Base-by-base conservation (phyloP, 2,888 invertebrate species). In the Sepiola atlantica region DNA sequence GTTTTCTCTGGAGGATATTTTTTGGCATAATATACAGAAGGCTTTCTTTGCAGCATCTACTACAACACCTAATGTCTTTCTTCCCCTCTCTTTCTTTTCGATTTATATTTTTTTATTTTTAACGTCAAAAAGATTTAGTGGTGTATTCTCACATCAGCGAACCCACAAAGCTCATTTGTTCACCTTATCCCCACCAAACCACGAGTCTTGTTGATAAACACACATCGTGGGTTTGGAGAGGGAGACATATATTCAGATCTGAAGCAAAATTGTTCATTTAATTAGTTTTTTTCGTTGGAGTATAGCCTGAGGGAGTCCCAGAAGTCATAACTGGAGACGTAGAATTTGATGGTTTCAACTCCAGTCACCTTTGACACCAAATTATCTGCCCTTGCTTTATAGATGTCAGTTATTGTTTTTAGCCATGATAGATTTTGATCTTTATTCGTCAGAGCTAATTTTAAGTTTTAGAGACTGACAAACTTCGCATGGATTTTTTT, bases 331-430 rank as follows among this genome's bases (percentile, higher is more conserved):
- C n/a, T 77, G 2, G 1, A 77, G 77, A 77, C 14, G n/a, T 21
- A 16, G n/a, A 32, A 77, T 77, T 77, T 77, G n/a, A 32, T n/a
- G 77, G n/a, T 77, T n/a, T 32, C 2, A n/a, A 18, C n/a, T 77
- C 4, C n/a, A 32, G 14, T 18, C n/a, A 77, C 77, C 77, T 32
- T 77, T 77, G 77, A n/a, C 77, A n/a, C n/a, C n/a, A 77, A n/a
- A n/a, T 77, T 77, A 77, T 77, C n/a, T 77, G n/a, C 77, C 77
- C n/a, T 77, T 77, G 77, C 77, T 77, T 77, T 12, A 77, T 77
- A 18, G 77, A n/a, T 12, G n/a, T 12, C 77, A 77, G n/a, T 77
- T 45, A 45, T 45, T 45, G n/a, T n/a, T 77, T 77, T 77, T n/a
- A n/a, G 77, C n/a, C 77, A 77, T 32, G 16, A 77, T 77, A 14